Percentiles rank a stretch among this genome's conserved stretches.
Evolutionary conservation across 2,113 vertebrate species (phyloP).

Genomic region (Lota lota): DNA sequence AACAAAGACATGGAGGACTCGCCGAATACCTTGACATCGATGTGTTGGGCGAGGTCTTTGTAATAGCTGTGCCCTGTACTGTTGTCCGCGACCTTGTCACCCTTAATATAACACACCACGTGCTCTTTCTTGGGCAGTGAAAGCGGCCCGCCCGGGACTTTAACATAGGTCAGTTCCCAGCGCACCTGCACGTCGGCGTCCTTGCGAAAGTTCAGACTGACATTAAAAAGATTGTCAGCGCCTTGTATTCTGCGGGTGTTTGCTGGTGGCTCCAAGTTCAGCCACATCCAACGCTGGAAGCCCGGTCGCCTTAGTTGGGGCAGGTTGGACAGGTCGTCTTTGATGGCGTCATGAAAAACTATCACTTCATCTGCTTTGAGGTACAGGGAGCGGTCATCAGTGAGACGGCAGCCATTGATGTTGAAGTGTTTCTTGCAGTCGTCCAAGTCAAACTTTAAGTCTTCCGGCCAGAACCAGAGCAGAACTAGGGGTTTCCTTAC

Average conservation of each 20-base stretch:
- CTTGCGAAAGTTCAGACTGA: constrained; percentile 77
- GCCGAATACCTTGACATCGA: constrained; percentile 72
- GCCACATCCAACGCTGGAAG: constrained; percentile 88
- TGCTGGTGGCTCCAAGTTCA: constrained; percentile 83
- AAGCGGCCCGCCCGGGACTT: constrained; percentile 63
- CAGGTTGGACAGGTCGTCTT: constrained; percentile 81
- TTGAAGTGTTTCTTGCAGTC: constrained; percentile 68
- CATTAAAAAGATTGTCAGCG: constrained; percentile 80
- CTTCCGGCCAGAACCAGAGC: constrained; percentile 42
- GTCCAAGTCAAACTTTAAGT: constrained; percentile 66
- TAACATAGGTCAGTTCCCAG: constrained; percentile 67
- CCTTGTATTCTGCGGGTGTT: constrained; percentile 76
- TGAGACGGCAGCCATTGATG: constrained; percentile 80
- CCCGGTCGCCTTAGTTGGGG: constrained; percentile 73
- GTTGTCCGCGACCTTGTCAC: constrained; percentile 76
- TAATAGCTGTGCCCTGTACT: constrained; percentile 73
- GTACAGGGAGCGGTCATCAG: constrained; percentile 77
- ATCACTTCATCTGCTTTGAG: constrained; percentile 79
- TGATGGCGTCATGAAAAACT: constrained; percentile 82
- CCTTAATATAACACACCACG: constrained; percentile 81
- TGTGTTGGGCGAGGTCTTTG: constrained; percentile 76
- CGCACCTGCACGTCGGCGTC: constrained; percentile 83
- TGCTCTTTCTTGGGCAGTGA: constrained; percentile 77
- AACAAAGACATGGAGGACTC: constrained; percentile 2
- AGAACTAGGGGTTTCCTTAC: constrained; percentile 12